A percentile compares a stretch with the other conserved stretches of the same genome.
phyloP scores from a whole-genome alignment of 2,888 invertebrate species.

The Tolmerus cingulatus region DNA sequence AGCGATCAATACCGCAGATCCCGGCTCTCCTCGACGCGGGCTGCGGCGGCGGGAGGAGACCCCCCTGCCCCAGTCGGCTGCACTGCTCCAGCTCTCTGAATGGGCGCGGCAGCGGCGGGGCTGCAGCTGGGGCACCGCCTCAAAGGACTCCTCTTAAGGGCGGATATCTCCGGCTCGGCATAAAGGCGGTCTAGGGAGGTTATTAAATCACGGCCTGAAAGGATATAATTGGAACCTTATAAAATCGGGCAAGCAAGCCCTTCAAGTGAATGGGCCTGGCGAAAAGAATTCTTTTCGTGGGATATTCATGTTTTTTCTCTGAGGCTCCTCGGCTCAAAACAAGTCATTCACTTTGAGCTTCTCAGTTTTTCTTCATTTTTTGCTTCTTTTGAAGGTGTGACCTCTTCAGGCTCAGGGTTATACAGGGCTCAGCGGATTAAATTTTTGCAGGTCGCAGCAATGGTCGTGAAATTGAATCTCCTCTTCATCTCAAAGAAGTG shows the following conservation, averaged over 20 bases:
- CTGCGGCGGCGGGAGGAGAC: neutral
- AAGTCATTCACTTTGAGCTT: neutral
- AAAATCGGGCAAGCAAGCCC: slow-evolving; percentile 20
- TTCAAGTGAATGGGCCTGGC: neutral
- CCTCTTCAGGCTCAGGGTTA: neutral
- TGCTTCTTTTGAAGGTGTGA: neutral
- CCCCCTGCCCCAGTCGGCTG: neutral
- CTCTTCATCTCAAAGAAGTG: neutral
- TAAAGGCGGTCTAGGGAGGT: slow-evolving; percentile 13
- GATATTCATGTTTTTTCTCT: neutral
- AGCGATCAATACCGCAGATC: slow-evolving; percentile 27
- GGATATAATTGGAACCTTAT: slow-evolving; percentile 39
- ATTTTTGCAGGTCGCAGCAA: neutral
- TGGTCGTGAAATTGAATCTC: neutral
- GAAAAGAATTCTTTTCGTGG: neutral
- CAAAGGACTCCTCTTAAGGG: neutral
- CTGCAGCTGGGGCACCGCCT: neutral
- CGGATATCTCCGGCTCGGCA: neutral
- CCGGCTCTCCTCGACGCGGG: neutral
- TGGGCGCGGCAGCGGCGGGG: neutral
- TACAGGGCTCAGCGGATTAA: neutral
- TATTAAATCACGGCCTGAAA: slow-evolving; percentile 34
- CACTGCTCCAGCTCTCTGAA: neutral
- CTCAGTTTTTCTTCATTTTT: neutral
- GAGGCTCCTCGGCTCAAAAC: neutral